Evolutionary conservation across 2,797 vertebrate species (phyloP).

Genomic region (Danio kyathit): DNA sequence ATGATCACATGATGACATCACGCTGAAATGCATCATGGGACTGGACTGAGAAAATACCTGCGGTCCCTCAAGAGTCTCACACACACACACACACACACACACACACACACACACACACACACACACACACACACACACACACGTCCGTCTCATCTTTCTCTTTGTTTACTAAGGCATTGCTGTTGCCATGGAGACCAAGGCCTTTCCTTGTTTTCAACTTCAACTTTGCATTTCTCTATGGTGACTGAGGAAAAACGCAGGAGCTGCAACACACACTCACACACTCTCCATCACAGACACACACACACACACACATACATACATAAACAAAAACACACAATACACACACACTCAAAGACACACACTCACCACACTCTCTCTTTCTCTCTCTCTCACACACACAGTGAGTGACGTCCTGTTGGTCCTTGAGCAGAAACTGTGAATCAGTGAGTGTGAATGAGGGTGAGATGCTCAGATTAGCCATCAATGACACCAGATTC

Average conservation of each 20-base stretch:
- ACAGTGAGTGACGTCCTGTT: background rate
- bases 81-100: background rate
- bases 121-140: background rate
- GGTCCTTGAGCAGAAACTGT: constrained; percentile 18
- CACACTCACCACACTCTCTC: background rate
- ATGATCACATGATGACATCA: background rate
- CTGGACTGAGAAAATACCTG: constrained; percentile 2
- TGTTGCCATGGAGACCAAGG: constrained; percentile 80
- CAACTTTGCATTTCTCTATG: constrained; percentile 61
- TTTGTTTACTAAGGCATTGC: constrained; percentile 65
- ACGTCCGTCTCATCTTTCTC: constrained; percentile 23
- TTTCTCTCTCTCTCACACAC: too few species aligned
- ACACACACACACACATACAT: too few species aligned
- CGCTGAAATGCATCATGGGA: background rate
- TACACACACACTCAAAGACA: constrained; percentile 20
- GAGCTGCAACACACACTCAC: constrained; percentile 20
- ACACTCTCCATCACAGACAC: constrained; percentile 50
- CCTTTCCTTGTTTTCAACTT: constrained; percentile 66
- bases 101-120: background rate
- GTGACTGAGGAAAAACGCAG: constrained; percentile 56
- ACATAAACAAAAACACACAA: constrained; percentile 18
- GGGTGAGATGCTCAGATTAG: too few species aligned
- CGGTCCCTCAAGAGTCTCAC: background rate
- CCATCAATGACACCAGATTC: too few species aligned
- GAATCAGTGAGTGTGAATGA: background rate